These are phyloP conservation scores for Brachypodius melanocephalos DNA, from an alignment of 2,113 vertebrate genomes.

Conservation along the genomic window DNA sequence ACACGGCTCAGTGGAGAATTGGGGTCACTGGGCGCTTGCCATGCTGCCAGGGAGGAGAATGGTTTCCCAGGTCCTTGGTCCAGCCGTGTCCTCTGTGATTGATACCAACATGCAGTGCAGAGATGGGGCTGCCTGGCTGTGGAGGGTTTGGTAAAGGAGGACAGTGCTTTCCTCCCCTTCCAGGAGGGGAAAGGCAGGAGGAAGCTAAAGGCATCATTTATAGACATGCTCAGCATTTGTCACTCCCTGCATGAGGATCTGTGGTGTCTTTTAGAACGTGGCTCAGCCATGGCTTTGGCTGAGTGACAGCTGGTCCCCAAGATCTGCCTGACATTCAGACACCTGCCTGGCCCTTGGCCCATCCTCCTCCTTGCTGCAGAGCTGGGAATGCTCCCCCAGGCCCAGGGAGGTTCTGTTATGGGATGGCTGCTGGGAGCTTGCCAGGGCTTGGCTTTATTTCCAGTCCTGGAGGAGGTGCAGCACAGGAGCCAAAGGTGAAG, in stretches of 20 bases:
- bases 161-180: not conserved
- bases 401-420: not conserved
- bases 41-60: not conserved
- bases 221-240: not conserved
- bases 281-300: not conserved
- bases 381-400: not conserved
- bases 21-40: conserved; percentile 38
- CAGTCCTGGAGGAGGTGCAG: not conserved
- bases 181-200: not conserved
- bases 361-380: not conserved
- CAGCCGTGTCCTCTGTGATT: not conserved
- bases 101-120: not conserved
- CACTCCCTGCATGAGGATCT: rapidly evolving
- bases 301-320: not conserved
- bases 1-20: conserved; percentile 8
- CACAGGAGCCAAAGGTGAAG: not conserved
- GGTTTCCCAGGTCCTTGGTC: not conserved
- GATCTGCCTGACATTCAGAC: not conserved
- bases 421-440: not conserved
- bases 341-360: not conserved
- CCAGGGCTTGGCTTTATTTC: not conserved
- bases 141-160: not conserved
- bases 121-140: not conserved
- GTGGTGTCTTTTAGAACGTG: rapidly evolving
- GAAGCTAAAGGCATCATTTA: not conserved